Conservation (phyloP, 2,888 invertebrate genomes). For the Latheticus oryzae region DNA sequence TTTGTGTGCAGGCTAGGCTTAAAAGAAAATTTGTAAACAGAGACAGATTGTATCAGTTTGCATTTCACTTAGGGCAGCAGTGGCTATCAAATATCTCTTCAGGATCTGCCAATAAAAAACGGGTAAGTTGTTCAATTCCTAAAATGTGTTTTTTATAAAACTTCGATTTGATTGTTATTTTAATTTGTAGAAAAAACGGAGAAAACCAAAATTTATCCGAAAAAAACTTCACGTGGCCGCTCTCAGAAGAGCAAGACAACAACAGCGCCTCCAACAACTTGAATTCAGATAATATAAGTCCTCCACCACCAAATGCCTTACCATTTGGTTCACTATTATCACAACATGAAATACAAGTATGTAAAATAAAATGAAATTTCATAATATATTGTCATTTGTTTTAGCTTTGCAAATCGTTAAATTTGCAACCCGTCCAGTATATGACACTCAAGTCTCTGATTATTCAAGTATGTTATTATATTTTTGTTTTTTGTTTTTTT, state of each 20-base stretch:
- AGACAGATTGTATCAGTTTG: constrained; percentile 74
- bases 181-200: constrained; percentile 75
- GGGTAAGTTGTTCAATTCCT: constrained; percentile 14
- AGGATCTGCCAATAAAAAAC: constrained; percentile 72
- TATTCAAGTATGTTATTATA: constrained; percentile 69
- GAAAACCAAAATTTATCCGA: constrained; percentile 85
- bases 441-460: constrained; percentile 89
- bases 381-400: constrained; percentile 51
- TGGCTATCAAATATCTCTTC: constrained; percentile 74
- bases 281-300: constrained; percentile 53
- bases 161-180: constrained; percentile 2
- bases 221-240: constrained; percentile 88
- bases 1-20: constrained; percentile 71
- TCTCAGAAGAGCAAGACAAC: constrained; percentile 71
- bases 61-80: constrained; percentile 85
- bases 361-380: constrained; percentile 18
- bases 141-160: constrained; percentile 4
- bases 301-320: constrained; percentile 40
- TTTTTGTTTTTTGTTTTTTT: constrained; percentile 20
- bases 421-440: constrained; percentile 88
- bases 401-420: constrained; percentile 80
- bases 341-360: constrained; percentile 76
- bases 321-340: constrained; percentile 68
- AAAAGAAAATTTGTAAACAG: constrained; percentile 65
- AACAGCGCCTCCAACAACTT: constrained; percentile 67